Percentiles rank a stretch among this genome's conserved stretches.
Evolutionary conservation across 2,113 vertebrate genomes (phyloP).

Genomic region (Sardina pilchardus): DNA sequence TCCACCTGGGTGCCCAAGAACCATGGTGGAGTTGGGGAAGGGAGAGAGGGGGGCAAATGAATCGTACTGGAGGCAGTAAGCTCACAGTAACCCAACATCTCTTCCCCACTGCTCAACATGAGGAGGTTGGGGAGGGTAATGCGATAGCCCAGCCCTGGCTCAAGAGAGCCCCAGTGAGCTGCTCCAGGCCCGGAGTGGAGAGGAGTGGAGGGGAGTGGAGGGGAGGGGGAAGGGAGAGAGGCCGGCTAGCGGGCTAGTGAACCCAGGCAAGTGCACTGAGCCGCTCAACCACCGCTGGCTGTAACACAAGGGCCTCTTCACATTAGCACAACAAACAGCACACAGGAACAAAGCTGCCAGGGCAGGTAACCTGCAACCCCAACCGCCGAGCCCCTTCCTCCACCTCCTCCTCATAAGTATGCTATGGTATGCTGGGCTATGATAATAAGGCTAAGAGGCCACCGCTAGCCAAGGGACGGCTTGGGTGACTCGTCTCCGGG

Average conservation of each 20-base stretch:
- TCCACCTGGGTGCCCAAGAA: constrained; percentile 33
- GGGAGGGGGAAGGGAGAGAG: constrained; percentile 22
- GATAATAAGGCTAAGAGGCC: constrained; percentile 33
- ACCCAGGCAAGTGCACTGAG: constrained; percentile 36
- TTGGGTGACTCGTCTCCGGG: not conserved
- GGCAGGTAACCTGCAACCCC: constrained; percentile 34
- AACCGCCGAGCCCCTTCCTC: not conserved
- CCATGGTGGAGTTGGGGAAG: not conserved
- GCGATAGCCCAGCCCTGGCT: constrained; percentile 42
- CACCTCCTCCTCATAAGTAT: not conserved
- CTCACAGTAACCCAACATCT: constrained; percentile 15
- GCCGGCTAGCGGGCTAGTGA: constrained; percentile 35
- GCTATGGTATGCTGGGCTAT: not conserved
- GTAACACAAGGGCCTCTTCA: constrained; percentile 50
- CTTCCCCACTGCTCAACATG: constrained; percentile 28
- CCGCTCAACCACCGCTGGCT: constrained; percentile 43
- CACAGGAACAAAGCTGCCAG: constrained; percentile 46
- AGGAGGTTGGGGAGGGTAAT: constrained; percentile 42
- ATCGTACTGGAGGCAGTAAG: not conserved
- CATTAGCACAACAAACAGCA: constrained; percentile 59
- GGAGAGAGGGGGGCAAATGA: constrained; percentile 19
- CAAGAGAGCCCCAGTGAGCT: constrained; percentile 33
- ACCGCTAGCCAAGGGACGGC: constrained; percentile 35
- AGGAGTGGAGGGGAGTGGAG: not conserved
- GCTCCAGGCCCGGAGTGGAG: constrained; percentile 17